Percentiles rank a stretch among this genome's conserved stretches.
Conservation (phyloP, 1,140 invertebrate genomes). For the Asobara japonica region DNA sequence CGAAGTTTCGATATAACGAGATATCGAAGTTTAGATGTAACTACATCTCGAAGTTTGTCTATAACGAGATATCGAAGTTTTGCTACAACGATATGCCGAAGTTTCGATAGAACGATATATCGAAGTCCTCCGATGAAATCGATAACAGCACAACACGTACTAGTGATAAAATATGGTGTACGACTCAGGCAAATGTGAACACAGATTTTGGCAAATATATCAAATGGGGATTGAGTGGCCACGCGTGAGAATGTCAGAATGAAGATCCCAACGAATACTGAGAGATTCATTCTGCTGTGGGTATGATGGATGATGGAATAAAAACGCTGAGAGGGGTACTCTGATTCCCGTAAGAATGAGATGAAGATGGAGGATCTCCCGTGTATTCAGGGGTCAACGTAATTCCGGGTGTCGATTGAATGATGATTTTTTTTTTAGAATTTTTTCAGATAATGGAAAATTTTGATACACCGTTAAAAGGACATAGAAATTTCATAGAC, state of each 20-base stretch:
- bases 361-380: conserved; percentile 15
- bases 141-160: neutral
- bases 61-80: too few species aligned
- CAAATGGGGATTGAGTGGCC: conserved; percentile 35
- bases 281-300: neutral
- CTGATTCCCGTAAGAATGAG: neutral
- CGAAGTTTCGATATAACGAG: too few species aligned
- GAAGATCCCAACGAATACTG: conserved; percentile 17
- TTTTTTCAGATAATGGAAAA: conserved; percentile 1
- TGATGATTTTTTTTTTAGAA: neutral
- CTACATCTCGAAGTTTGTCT: too few species aligned
- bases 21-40: too few species aligned
- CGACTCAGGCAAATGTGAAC: neutral
- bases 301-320: conserved; percentile 16
- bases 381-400: neutral
- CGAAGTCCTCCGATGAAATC: neutral
- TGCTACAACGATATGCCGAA: too few species aligned
- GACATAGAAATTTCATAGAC: too few species aligned
- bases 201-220: neutral
- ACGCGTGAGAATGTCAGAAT: conserved; percentile 28
- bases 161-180: neutral
- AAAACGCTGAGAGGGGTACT: conserved; percentile 23
- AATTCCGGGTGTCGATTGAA: conserved; percentile 17
- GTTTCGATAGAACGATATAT: too few species aligned
- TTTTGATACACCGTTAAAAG: neutral